phyloP scores from a whole-genome alignment of 2,113 vertebrate species.

The Glaucomys volans region DNA sequence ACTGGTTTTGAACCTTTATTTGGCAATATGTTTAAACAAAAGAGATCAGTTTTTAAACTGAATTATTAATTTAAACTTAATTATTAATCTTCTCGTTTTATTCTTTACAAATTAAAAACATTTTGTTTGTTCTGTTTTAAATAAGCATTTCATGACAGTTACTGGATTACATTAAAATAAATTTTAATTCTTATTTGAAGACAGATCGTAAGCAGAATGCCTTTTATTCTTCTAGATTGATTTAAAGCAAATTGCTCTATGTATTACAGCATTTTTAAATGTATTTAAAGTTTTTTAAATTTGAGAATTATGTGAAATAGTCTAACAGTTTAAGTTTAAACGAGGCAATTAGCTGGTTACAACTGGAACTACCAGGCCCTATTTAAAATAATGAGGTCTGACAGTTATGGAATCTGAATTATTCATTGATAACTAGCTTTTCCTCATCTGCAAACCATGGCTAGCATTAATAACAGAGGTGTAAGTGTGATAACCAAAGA shows the following conservation, averaged over 20 bases:
- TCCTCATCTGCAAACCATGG: constrained; percentile 87
- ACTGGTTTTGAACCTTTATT: constrained; percentile 20
- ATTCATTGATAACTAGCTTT: constrained; percentile 91
- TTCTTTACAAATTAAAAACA: constrained; percentile 66
- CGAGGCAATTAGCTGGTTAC: constrained; percentile 89
- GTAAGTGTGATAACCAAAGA: constrained; percentile 88
- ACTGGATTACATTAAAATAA: constrained; percentile 72
- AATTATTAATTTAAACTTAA: constrained; percentile 57
- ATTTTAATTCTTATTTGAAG: constrained; percentile 81
- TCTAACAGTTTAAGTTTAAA: constrained; percentile 89
- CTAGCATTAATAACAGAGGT: constrained; percentile 90
- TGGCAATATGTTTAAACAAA: constrained; percentile 51
- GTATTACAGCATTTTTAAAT: constrained; percentile 87
- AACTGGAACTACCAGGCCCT: constrained; percentile 87
- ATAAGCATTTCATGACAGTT: constrained; percentile 70
- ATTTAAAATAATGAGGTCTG: constrained; percentile 92
- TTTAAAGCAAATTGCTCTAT: constrained; percentile 86
- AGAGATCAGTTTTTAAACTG: not conserved
- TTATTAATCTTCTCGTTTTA: constrained; percentile 62
- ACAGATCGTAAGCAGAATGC: constrained; percentile 66
- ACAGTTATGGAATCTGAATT: constrained; percentile 90
- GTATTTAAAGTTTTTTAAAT: constrained; percentile 87
- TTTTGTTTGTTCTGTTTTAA: constrained; percentile 66
- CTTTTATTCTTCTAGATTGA: constrained; percentile 83
- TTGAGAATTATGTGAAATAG: constrained; percentile 88